Conservation (phyloP, 2,797 vertebrate species). For the Scarus forsteni region DNA sequence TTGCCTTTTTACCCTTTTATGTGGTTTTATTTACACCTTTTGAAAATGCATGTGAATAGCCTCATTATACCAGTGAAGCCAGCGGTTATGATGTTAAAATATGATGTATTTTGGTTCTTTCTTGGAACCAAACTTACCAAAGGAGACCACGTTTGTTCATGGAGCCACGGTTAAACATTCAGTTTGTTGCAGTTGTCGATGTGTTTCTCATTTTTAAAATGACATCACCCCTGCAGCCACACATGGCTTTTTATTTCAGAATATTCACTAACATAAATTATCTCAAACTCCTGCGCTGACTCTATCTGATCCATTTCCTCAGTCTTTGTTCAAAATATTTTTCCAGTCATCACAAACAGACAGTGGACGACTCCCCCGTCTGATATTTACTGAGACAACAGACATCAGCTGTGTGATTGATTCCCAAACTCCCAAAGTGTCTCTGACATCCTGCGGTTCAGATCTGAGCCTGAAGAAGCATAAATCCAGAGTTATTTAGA, state of each 20-base stretch:
- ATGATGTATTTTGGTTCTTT: no score
- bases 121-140: no score
- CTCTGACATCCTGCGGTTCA: not conserved
- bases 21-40: no score
- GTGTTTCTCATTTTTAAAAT: not conserved
- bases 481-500: not conserved
- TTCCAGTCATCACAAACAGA: not conserved
- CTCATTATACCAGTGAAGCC: no score
- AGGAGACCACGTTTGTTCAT: no score
- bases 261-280: not conserved
- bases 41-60: no score
- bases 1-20: no score
- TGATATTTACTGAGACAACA: constrained; percentile 5
- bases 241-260: not conserved
- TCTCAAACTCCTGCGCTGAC: not conserved
- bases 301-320: not conserved
- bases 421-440: not conserved
- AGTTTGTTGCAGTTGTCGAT: not conserved
- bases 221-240: not conserved
- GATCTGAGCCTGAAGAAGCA: not conserved
- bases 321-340: not conserved
- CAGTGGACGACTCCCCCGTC: not conserved
- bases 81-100: no score
- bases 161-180: not conserved
- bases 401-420: not conserved